Percentiles rank a stretch among this genome's conserved stretches.
Conservation (phyloP, 2,113 vertebrate genomes). For the Leptosomus discolor region DNA sequence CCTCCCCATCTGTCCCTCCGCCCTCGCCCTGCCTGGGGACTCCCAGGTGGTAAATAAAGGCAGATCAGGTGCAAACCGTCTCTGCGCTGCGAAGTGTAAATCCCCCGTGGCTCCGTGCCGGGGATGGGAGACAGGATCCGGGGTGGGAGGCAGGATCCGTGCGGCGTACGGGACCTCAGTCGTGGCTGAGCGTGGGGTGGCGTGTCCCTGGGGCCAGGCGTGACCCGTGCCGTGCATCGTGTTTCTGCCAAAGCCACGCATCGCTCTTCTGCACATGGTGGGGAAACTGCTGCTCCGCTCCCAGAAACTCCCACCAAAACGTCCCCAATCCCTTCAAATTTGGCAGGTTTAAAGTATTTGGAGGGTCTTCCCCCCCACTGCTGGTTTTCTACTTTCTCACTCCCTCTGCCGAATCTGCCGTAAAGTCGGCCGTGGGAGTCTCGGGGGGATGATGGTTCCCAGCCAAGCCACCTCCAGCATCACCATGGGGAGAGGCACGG, state of each 20-base stretch:
- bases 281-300: neutral
- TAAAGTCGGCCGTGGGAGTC: rapidly evolving
- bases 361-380: neutral
- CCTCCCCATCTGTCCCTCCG: rapidly evolving
- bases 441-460: rapidly evolving
- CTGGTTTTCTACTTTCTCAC: neutral
- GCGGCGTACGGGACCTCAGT: too few species aligned
- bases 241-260: neutral
- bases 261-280: too few species aligned
- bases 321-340: too few species aligned
- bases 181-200: too few species aligned
- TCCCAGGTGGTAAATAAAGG: neutral
- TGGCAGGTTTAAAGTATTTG: neutral
- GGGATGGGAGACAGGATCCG: neutral
- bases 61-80: neutral
- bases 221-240: too few species aligned
- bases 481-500: rapidly evolving
- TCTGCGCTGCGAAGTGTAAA: neutral
- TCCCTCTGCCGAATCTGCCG: neutral
- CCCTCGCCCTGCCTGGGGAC: neutral
- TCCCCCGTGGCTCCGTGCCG: rapidly evolving
- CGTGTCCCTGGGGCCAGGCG: rapidly evolving
- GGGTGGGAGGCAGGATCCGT: too few species aligned
- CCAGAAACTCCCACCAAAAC: neutral
- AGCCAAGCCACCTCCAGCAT: neutral